These are phyloP conservation scores for Luperina nickerlii DNA, from an alignment of 2,888 invertebrate genomes.

Conservation along the genomic window DNA sequence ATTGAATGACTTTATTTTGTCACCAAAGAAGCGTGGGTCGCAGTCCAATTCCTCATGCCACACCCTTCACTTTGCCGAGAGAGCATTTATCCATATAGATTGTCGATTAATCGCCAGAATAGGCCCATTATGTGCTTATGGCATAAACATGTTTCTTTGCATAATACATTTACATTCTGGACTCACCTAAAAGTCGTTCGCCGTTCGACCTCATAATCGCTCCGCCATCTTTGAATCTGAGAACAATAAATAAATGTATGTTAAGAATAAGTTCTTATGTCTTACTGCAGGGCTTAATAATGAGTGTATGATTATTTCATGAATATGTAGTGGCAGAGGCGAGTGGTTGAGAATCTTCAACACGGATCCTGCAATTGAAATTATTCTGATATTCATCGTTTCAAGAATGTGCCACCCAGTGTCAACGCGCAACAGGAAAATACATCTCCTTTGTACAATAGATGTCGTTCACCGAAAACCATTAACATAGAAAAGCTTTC, in stretches of 20 bases:
- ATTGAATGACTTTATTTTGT: conserved; percentile 78
- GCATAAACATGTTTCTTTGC: conserved; percentile 72
- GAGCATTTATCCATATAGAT: conserved; percentile 77
- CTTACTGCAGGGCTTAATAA: conserved; percentile 21
- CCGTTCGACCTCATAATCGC: conserved; percentile 83
- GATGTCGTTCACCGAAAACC: conserved; percentile 21
- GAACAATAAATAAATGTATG: conserved; percentile 73
- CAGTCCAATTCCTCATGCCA: conserved; percentile 76
- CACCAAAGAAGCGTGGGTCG: conserved; percentile 82
- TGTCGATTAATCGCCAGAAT: conserved; percentile 78
- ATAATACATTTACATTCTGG: conserved; percentile 76
- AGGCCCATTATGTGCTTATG: conserved; percentile 75
- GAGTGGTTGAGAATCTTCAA: conserved; percentile 21
- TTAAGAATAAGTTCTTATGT: conserved; percentile 45
- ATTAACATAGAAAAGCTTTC: conserved; percentile 29
- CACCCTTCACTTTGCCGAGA: conserved; percentile 75
- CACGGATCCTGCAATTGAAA: neutral
- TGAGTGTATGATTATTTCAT: conserved; percentile 43
- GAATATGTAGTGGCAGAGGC: conserved; percentile 25
- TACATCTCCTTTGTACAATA: conserved; percentile 13
- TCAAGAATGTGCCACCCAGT: neutral
- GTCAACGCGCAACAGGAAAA: neutral
- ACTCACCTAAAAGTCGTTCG: conserved; percentile 84
- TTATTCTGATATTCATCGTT: conserved; percentile 3
- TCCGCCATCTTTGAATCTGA: conserved; percentile 84